Percentiles rank a stretch among this genome's conserved stretches.
Conservation (phyloP, 2,797 vertebrate species). For the Aeoliscus strigatus region DNA sequence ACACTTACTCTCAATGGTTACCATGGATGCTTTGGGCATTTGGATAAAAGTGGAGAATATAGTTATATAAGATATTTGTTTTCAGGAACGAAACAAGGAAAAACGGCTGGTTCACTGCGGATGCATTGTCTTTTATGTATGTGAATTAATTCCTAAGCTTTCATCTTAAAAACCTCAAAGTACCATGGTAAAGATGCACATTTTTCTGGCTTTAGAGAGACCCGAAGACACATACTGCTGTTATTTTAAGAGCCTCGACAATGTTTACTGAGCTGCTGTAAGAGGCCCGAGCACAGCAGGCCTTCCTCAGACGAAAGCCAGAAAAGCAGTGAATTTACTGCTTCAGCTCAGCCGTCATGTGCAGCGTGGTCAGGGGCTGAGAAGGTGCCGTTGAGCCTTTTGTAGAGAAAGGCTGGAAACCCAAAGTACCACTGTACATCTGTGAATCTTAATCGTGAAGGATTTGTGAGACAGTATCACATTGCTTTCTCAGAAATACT, state of each 20-base stretch:
- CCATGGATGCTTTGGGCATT: constrained; percentile 10
- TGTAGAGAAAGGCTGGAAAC: constrained; percentile 3
- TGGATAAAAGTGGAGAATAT: neutral
- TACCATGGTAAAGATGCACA: neutral
- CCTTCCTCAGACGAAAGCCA: constrained; percentile 35
- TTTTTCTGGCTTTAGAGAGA: constrained; percentile 8
- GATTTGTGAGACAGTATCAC: no score
- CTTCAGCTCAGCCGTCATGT: constrained; percentile 49
- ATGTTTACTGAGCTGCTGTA: constrained; percentile 10
- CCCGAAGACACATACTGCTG: constrained; percentile 1
- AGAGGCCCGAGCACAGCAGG: constrained; percentile 12
- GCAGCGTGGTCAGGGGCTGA: constrained; percentile 25
- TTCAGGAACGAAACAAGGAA: no score
- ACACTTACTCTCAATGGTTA: constrained; percentile 11
- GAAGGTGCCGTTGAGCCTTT: constrained; percentile 2
- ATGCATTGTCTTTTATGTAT: no score
- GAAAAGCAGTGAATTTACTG: constrained; percentile 26
- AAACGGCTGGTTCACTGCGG: neutral
- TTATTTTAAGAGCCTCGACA: constrained; percentile 18
- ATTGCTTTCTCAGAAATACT: no score
- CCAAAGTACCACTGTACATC: neutral
- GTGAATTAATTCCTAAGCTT: neutral
- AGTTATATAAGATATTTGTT: constrained; percentile 26
- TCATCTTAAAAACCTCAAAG: neutral
- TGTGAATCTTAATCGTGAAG: neutral